Evolutionary conservation across 2,113 vertebrate species (phyloP), one percentile per base, ranked within the genome.

Genomic region (Hyla sarda): DNA sequence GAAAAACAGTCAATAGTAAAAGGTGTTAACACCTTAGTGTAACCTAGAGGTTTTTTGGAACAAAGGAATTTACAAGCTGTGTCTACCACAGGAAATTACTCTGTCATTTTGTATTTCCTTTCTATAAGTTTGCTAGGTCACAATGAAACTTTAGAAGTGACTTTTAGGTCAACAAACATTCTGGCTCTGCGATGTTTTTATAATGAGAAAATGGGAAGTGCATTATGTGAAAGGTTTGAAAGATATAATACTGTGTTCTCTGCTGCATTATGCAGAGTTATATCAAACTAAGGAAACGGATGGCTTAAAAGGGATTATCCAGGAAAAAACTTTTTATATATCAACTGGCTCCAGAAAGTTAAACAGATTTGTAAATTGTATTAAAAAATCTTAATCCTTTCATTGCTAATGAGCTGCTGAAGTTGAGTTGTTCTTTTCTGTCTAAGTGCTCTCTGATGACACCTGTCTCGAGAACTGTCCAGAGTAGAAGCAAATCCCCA

Each of bases 141-240:
- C 80, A 69, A 72, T 28, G 45, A 13, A 50, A 74, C 8, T 77
- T 16, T 14, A 30, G 88, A 81, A 34, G 19, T n/a, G 25, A 23
- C 32, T 87, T 48, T 34, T 52, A 82, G 37, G 45, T 21, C 16
- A 65, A 69, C 7, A 50, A 69, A 67, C 13, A 62, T 47, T 1
- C 65, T 0, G 69, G 48, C 32, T 0, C 11, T 47, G 84, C n/a
- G 41, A 28, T 85, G 52, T 45, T 48, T 41, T 45, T 83, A 50
- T 56, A 78, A 9, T 54, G 47, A 73, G 54, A 79, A 30, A 73
- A 25, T 0, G 0, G 0, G 6, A 76, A 34, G 12, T 6, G 25
- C 65, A 48, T 47, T 30, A 80, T 54, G 2, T 82, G 23, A 32
- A 69, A 69, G 23, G 47, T 32, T 14, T 2, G 19, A 7, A 14